These are phyloP conservation scores for Mesochorus sp. DNA, from an alignment of 2,888 invertebrate species.

Conservation along the genomic window DNA sequence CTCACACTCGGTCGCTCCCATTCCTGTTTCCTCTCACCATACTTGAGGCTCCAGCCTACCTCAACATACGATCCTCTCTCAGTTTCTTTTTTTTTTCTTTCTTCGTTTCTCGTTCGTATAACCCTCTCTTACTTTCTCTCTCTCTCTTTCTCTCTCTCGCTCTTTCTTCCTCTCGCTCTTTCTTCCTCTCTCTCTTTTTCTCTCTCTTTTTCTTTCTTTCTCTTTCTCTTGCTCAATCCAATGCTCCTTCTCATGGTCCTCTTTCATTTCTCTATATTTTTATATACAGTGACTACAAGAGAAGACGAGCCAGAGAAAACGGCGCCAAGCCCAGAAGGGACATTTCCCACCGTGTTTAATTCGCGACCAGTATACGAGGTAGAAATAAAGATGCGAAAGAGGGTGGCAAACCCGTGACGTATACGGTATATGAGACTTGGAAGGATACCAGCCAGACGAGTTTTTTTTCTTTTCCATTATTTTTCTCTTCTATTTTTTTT, in stretches of 20 bases:
- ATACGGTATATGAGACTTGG: conserved; percentile 14
- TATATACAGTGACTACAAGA: conserved; percentile 27
- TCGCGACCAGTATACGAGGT: conserved; percentile 50
- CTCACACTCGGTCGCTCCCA: conserved; percentile 61
- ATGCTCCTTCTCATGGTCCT: conserved; percentile 5
- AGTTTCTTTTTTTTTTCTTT: conserved; percentile 39
- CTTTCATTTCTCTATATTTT: conserved; percentile 27
- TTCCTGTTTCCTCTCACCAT: conserved; percentile 43
- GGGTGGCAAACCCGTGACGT: conserved; percentile 3
- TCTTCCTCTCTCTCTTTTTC: neutral
- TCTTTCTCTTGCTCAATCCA: too few relatives aligned
- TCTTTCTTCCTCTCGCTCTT: neutral
- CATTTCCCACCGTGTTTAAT: conserved; percentile 62
- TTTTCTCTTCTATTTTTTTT: neutral
- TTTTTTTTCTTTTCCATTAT: neutral
- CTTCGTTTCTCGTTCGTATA: conserved; percentile 24
- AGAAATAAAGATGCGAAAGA: conserved; percentile 53
- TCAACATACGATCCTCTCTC: conserved; percentile 50
- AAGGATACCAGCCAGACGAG: conserved; percentile 37
- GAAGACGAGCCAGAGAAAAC: conserved; percentile 31
- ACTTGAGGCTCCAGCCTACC: conserved; percentile 51
- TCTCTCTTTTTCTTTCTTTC: conserved; percentile 12
- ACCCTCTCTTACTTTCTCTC: neutral
- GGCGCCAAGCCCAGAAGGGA: conserved; percentile 56
- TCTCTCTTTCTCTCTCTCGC: neutral